Base-by-base conservation (phyloP, 2,797 vertebrate species). In the Odontamblyopus rebecca region DNA sequence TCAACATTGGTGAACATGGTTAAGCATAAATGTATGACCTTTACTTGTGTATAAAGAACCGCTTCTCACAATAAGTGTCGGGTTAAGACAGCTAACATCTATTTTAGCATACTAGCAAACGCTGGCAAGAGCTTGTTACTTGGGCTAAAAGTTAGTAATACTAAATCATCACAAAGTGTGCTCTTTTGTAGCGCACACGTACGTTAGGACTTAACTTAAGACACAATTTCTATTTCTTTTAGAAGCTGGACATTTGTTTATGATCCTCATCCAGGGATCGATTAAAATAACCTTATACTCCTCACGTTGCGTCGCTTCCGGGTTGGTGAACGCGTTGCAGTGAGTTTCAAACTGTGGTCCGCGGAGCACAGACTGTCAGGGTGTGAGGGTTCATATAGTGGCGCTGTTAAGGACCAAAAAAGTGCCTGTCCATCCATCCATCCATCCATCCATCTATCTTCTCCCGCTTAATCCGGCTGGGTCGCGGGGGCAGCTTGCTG, bases 141-240 rank as follows among this genome's bases (percentile, higher is more conserved):
- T 26, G 4, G 1, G 54, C 23, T 57, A 26, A 57, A 57, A 57
- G 54, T 57, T 3, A 12, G 12, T 27, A 3, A 23, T n/a, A 54
- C 54, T 13, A 57, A 57, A 57, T 4, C 8, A 27, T 26, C 23
- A 57, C 2, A 57, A 26, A 3, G 53, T 54, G 53, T n/a, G 19
- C 53, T 57, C 54, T 57, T 4, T 30, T 60, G 57, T 16, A 29
- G 54, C 78, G 80, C 90, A 86, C 66, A 88, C 86, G 85, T 32
- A 79, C 59, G 68, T 68, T 32, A 79, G 60, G 57, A 8, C 13
- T 56, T 57, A n/a, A 57, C 53, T 68, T 3, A 38, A 8, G 60
- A 62, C 66, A 73, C 67, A 87, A 87, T 89, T 83, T 74, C 84
- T 61, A 57, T 68, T 44, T 30, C 13, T 4, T 26, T 59, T 65